Conservation (phyloP, 2,797 vertebrate species). For the Propithecus perrieri region DNA sequence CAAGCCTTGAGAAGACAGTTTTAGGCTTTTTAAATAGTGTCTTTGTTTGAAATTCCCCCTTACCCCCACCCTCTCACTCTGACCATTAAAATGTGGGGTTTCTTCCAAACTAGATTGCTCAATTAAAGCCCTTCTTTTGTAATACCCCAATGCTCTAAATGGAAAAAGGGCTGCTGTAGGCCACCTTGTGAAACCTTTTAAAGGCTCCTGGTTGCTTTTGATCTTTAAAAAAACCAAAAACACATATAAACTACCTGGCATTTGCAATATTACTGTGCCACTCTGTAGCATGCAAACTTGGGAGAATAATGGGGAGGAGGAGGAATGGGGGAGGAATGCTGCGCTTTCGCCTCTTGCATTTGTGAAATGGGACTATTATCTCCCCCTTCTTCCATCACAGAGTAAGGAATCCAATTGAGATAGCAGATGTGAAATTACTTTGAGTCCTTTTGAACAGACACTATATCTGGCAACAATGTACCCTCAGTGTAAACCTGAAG, state of each 20-base stretch:
- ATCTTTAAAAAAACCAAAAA: conserved; percentile 45
- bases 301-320: not conserved
- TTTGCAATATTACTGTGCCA: not conserved
- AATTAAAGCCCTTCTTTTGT: conserved; percentile 79
- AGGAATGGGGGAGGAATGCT: not conserved
- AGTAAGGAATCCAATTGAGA: conserved; percentile 39
- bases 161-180: conserved; percentile 73
- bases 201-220: conserved; percentile 67
- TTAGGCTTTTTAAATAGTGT: conserved; percentile 80
- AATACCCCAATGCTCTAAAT: conserved; percentile 70
- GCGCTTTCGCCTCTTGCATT: not conserved
- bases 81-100: conserved; percentile 81
- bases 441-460: conserved; percentile 48
- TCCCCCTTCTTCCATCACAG: conserved; percentile 18
- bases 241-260: conserved; percentile 47
- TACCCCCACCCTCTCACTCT: conserved; percentile 67
- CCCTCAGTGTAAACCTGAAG: conserved; percentile 59
- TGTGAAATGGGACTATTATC: conserved; percentile 48
- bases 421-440: conserved; percentile 46
- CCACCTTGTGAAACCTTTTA: conserved; percentile 76
- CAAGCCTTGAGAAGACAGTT: conserved; percentile 81
- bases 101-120: conserved; percentile 81
- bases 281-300: not conserved
- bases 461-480: conserved; percentile 51
- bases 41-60: conserved; percentile 79